Evolutionary conservation across 2,113 vertebrate genomes (phyloP).

Genomic region (Macaca mulatta): DNA sequence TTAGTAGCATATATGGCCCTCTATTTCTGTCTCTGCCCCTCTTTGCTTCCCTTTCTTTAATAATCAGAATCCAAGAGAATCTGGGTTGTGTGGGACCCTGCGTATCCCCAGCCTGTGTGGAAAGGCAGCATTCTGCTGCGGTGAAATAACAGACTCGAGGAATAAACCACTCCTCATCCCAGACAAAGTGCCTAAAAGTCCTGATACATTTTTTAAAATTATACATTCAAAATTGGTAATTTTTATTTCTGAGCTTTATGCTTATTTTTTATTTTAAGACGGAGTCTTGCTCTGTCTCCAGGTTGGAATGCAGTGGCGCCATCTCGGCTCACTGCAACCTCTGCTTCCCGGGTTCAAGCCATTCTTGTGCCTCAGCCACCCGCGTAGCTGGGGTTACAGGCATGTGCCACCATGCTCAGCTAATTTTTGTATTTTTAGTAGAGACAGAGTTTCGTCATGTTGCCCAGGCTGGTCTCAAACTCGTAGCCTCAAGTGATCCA

Average conservation of each 20-base stretch:
- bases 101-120: background rate
- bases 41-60: background rate
- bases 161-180: no score
- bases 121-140: background rate
- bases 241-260: constrained; percentile 29
- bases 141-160: background rate
- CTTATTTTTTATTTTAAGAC: background rate
- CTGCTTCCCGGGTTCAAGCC: background rate
- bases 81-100: background rate
- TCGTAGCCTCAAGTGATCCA: background rate
- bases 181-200: background rate
- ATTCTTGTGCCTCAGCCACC: background rate
- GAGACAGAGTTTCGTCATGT: background rate
- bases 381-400: background rate
- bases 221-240: background rate
- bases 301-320: background rate
- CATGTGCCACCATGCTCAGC: background rate
- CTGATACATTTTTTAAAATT: background rate
- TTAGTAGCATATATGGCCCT: background rate
- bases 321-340: background rate
- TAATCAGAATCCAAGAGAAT: background rate
- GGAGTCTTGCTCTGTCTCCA: background rate
- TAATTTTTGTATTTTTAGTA: background rate
- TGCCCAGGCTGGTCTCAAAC: background rate
- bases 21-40: accelerated